Conservation (phyloP, 2,113 vertebrate genomes). For the Struthidea cinerea region DNA sequence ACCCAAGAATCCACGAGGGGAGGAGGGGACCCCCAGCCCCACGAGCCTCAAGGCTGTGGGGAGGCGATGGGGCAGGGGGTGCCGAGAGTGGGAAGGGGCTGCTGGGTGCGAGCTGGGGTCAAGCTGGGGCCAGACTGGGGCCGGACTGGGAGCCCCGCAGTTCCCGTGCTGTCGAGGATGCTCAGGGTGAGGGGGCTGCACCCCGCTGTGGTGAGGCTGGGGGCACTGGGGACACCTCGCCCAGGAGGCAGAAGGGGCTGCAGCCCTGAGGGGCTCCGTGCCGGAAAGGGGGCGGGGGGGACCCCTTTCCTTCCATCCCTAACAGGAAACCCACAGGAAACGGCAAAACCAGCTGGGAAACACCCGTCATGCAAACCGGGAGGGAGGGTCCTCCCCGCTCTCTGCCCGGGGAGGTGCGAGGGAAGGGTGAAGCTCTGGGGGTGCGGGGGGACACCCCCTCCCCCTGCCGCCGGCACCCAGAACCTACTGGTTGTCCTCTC, state of each 20-base stretch:
- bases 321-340: neutral
- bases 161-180: neutral
- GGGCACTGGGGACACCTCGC: neutral
- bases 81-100: neutral
- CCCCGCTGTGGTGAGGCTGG: neutral
- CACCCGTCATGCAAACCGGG: neutral
- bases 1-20: neutral
- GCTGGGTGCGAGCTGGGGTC: neutral
- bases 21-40: neutral
- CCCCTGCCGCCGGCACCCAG: neutral
- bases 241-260: neutral
- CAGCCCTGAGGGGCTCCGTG: neutral
- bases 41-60: neutral
- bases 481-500: slow-evolving; percentile 78
- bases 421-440: neutral
- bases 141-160: neutral
- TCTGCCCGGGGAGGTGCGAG: fast-evolving
- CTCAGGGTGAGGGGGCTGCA: neutral
- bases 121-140: neutral
- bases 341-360: neutral
- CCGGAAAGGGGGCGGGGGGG: neutral
- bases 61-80: neutral
- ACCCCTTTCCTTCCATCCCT: neutral
- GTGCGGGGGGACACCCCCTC: neutral
- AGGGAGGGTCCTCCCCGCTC: neutral